phyloP scores from a whole-genome alignment of 1,140 invertebrate species.

The Conus betulinus region DNA sequence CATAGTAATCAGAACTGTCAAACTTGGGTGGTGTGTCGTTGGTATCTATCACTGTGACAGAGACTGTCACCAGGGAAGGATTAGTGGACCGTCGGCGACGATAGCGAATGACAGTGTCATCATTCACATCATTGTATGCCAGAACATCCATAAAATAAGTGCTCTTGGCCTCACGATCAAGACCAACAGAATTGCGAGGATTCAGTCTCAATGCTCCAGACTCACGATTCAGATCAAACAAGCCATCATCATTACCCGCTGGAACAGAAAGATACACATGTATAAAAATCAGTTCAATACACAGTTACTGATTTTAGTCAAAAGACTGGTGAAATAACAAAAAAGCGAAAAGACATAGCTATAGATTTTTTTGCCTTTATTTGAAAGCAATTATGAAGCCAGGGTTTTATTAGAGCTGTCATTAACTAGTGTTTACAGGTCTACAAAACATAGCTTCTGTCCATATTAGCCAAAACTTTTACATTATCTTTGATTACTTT shows the following conservation, averaged over 20 bases:
- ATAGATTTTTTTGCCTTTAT: too few species aligned
- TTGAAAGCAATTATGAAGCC: too few species aligned
- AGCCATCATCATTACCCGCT: constrained; percentile 63
- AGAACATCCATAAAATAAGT: constrained; percentile 56
- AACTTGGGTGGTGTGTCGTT: constrained; percentile 68
- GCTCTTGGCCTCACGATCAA: constrained; percentile 22
- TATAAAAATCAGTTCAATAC: background rate
- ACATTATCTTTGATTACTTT: too few species aligned
- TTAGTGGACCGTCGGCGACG: constrained; percentile 51
- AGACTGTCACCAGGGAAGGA: constrained; percentile 59
- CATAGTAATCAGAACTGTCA: constrained; percentile 53
- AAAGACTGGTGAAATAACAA: too few species aligned
- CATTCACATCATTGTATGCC: constrained; percentile 63
- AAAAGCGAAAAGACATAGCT: too few species aligned
- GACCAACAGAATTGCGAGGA: background rate
- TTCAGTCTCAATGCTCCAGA: constrained; percentile 27
- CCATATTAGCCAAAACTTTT: too few species aligned
- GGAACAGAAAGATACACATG: constrained; percentile 14
- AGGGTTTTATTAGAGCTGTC: too few species aligned
- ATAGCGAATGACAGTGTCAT: constrained; percentile 61
- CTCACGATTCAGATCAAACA: constrained; percentile 47
- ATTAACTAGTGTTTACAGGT: too few species aligned
- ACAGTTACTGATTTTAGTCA: too few species aligned
- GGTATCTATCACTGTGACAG: constrained; percentile 52
- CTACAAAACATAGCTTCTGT: too few species aligned